Evolutionary conservation across 2,113 vertebrate genomes (phyloP), one percentile per base, ranked within the genome.

Genomic region (Merops nubicus): DNA sequence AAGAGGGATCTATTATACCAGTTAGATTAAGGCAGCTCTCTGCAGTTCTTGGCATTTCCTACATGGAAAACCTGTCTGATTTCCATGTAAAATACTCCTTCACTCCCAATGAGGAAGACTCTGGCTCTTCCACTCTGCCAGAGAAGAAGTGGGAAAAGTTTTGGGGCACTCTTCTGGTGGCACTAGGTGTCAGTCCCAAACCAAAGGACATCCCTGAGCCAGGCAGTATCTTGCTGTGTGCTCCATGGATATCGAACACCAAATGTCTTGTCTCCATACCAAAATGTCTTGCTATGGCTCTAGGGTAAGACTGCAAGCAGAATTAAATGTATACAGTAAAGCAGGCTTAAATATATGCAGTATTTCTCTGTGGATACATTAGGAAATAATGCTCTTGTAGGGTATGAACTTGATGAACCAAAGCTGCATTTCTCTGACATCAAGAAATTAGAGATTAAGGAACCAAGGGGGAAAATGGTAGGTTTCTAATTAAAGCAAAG

Each of bases 1-100:
- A 59, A 25, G 2, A 73, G 29, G 23, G 40, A 19, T 45, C 21
- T 13, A 6, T 31, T 15, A 0, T 1, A 6, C 36, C 48, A 10
- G 10, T 18, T 5, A 11, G 25, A 11, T 42, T 36, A 60, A 81
- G 16, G 5, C 47, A 76, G 8, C 26, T 65, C 19, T 28, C 10
- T 57, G n/a, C 22, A 87, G 60, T 40, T 88, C 45, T 36, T 25
- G 42, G 23, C 12, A 43, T 43, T 43, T 43, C 42, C 42, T 43
- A 43, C 42, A 43, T 43, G 42, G 42, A 43, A 43, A 43, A 12
- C 42, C 42, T 43, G 13, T 22, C 90, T 26, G 20, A 21, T 48
- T 77, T 28, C 54, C 23, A 10, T 11, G 36, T 57, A 23, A 47
- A 87, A 51, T 7, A 23, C 26, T 38, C 79, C 47, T 68, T 38